Conservation (phyloP, 2,888 invertebrate species). For the Amiota communis region DNA sequence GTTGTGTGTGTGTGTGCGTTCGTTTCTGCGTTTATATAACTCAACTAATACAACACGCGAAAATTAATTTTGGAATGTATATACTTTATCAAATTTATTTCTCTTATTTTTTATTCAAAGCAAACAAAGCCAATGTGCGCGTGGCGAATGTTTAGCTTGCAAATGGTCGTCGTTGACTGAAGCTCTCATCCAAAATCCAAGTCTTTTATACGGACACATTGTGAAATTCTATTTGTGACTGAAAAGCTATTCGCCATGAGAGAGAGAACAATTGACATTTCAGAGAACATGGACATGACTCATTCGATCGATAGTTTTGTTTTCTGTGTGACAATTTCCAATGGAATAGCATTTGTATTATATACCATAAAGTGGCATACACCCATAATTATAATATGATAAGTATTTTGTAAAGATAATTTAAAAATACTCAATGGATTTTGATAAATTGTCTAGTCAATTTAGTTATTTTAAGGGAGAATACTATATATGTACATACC, state of each 20-base stretch:
- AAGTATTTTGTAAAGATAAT: no score
- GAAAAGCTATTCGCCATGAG: slow-evolving; percentile 39
- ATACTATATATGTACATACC: no score
- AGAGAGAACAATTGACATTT: no score
- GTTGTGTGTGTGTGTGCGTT: slow-evolving; percentile 25
- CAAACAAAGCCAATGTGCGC: slow-evolving; percentile 52
- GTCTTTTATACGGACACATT: slow-evolving; percentile 47
- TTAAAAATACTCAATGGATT: no score
- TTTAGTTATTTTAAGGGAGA: no score
- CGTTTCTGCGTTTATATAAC: not conserved
- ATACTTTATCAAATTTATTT: not conserved
- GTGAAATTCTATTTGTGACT: slow-evolving; percentile 53
- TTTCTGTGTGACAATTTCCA: no score
- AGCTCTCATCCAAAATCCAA: not conserved
- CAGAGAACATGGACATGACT: not conserved
- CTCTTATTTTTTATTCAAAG: slow-evolving; percentile 32
- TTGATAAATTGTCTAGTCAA: no score
- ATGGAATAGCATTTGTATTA: no score
- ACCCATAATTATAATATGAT: no score
- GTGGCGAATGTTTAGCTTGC: slow-evolving; percentile 53
- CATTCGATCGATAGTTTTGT: not conserved
- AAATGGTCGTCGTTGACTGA: slow-evolving; percentile 49
- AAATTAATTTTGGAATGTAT: not conserved
- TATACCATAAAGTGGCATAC: no score
- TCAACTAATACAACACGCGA: slow-evolving; percentile 8